Percentiles rank a stretch among this genome's conserved stretches.
Conservation (phyloP, 2,113 vertebrate species). For the Oryzias woworae region DNA sequence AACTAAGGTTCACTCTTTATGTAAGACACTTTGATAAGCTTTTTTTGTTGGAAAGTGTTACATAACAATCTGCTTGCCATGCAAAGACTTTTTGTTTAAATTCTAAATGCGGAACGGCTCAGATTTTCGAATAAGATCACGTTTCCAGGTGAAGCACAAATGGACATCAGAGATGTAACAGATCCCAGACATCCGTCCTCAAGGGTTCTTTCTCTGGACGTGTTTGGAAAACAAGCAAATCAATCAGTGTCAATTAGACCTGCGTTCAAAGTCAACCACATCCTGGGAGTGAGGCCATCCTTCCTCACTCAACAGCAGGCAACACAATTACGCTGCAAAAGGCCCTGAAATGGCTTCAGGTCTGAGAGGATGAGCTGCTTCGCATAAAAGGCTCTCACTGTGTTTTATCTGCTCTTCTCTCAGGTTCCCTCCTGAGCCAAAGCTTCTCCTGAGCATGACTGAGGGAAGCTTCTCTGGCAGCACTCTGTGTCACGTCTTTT, state of each 20-base stretch:
- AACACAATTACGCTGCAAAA: slow-evolving; percentile 64
- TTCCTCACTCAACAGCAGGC: slow-evolving; percentile 70
- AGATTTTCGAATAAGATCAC: slow-evolving; percentile 2
- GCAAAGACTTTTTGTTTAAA: background rate
- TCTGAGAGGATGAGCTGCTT: slow-evolving; percentile 44
- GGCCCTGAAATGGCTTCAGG: slow-evolving; percentile 51
- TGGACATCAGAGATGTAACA: slow-evolving; percentile 32
- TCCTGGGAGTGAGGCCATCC: slow-evolving; percentile 66
- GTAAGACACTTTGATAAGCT: background rate
- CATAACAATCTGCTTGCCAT: background rate
- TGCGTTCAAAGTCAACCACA: slow-evolving; percentile 71
- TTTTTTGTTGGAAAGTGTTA: background rate
- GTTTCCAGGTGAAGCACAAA: slow-evolving; percentile 25
- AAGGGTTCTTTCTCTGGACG: slow-evolving; percentile 48
- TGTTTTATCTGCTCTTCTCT: slow-evolving; percentile 56
- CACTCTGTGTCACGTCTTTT: slow-evolving; percentile 49
- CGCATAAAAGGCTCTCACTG: slow-evolving; percentile 54
- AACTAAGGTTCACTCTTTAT: background rate
- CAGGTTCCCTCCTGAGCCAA: slow-evolving; percentile 59
- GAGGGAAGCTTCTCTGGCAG: slow-evolving; percentile 32
- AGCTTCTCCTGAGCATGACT: slow-evolving; percentile 37
- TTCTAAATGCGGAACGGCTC: background rate
- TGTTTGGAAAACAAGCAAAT: slow-evolving; percentile 71
- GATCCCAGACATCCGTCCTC: slow-evolving; percentile 44
- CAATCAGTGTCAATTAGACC: slow-evolving; percentile 81